Evolutionary conservation across 92 coral and sea anemone species (phyloP).

Genomic region (Porites cylindrica): DNA sequence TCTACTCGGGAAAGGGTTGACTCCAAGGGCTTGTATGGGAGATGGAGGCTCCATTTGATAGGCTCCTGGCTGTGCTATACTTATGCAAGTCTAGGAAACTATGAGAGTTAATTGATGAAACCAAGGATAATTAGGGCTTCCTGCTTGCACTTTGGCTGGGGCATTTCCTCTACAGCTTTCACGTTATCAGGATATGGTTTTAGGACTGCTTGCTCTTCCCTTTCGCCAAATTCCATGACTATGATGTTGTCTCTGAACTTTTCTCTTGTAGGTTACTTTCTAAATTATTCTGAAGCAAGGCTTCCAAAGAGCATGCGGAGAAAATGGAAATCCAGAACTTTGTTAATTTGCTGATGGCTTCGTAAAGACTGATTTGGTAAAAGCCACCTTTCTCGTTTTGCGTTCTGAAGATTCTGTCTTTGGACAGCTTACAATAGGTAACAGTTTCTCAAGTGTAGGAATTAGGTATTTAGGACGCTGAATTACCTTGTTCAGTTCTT

Average conservation of each 20-base stretch:
- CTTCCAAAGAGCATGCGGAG: conserved; percentile 71
- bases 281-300: conserved; percentile 23
- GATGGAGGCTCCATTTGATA: too few relatives aligned
- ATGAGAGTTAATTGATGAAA: background rate
- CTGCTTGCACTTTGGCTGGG: conserved; percentile 40
- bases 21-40: too few relatives aligned
- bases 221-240: conserved; percentile 65
- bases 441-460: conserved; percentile 61
- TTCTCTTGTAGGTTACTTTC: too few relatives aligned
- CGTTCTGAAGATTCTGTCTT: conserved; percentile 54
- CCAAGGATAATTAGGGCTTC: conserved; percentile 55
- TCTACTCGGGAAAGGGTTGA: too few relatives aligned
- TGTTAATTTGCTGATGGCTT: conserved; percentile 52
- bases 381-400: conserved; percentile 61
- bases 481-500: conserved; percentile 60
- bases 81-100: conserved; percentile 42
- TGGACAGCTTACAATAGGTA: conserved; percentile 50
- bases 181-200: conserved; percentile 59
- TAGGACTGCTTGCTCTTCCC: conserved; percentile 27
- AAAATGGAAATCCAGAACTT: conserved; percentile 62
- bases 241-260: conserved; percentile 50
- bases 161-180: conserved; percentile 47
- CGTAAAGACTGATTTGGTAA: conserved; percentile 58
- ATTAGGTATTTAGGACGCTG: conserved; percentile 49
- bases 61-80: conserved; percentile 53